Evolutionary conservation across 2,113 vertebrate genomes (phyloP).

Genomic region (Ictalurus furcatus): DNA sequence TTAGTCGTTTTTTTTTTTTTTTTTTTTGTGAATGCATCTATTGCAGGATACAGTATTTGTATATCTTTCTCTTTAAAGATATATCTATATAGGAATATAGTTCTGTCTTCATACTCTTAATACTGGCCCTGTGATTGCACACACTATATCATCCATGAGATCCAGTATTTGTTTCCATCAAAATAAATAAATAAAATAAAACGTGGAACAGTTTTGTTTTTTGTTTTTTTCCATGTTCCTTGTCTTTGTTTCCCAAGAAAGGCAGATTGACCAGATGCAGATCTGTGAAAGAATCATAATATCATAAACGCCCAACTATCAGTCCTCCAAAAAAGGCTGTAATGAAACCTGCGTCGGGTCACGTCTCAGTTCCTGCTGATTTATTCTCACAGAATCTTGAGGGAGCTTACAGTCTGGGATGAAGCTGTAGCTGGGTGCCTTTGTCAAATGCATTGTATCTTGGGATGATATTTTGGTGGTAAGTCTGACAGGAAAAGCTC

Average conservation of each 20-base stretch:
- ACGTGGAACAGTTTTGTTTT: not conserved
- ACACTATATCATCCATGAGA: slow-evolving; percentile 42
- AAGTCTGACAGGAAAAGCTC: slow-evolving; percentile 23
- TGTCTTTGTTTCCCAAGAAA: not conserved
- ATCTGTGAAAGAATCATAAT: slow-evolving; percentile 18
- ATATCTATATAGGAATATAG: slow-evolving; percentile 54
- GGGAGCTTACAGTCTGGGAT: not conserved
- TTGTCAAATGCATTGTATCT: not conserved
- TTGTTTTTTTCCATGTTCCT: not conserved
- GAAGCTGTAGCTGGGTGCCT: slow-evolving; percentile 2
- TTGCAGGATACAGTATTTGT: slow-evolving; percentile 59
- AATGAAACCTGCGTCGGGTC: not conserved
- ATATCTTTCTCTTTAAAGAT: slow-evolving; percentile 46
- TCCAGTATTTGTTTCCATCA: slow-evolving; percentile 4
- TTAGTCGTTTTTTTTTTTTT: not conserved
- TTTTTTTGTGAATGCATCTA: slow-evolving; percentile 46
- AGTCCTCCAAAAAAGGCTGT: slow-evolving; percentile 20
- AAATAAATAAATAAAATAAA: not conserved
- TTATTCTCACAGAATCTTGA: not conserved
- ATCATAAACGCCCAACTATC: slow-evolving; percentile 20
- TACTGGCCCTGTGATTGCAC: slow-evolving; percentile 64
- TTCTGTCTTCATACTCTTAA: slow-evolving; percentile 53
- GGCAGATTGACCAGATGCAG: slow-evolving; percentile 3
- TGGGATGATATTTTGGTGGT: slow-evolving; percentile 15
- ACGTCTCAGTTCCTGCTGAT: not conserved